Conservation (phyloP, 1,140 invertebrate species). For the Drosophila guanche region DNA sequence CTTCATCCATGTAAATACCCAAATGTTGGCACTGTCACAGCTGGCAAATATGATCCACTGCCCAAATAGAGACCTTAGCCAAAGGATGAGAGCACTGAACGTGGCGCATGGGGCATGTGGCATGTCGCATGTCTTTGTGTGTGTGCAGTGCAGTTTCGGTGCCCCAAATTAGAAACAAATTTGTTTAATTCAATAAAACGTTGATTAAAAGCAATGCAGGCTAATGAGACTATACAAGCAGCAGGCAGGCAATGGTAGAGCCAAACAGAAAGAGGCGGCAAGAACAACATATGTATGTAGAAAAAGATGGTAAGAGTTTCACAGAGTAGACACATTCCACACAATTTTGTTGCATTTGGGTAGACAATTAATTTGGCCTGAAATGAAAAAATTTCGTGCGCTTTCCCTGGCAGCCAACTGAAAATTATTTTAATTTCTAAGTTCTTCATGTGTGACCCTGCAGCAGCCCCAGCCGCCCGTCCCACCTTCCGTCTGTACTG, state of each 20-base stretch:
- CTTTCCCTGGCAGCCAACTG: conserved; percentile 4
- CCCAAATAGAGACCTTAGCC: conserved; percentile 15
- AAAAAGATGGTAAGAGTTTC: no score
- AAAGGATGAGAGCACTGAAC: no score
- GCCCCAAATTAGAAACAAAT: conserved; percentile 71
- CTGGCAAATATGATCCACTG: conserved; percentile 49
- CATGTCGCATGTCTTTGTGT: not conserved
- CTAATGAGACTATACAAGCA: conserved; percentile 40
- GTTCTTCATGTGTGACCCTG: conserved; percentile 10
- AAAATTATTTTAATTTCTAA: conserved; percentile 44
- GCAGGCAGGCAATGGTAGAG: not conserved
- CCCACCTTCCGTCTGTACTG: not conserved
- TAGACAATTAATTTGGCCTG: conserved; percentile 16
- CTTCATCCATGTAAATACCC: conserved; percentile 42
- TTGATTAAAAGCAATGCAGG: conserved; percentile 65
- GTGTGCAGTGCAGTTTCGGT: conserved; percentile 12
- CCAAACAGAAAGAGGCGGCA: not conserved
- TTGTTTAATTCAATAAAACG: conserved; percentile 72
- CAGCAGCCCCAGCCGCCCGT: no score
- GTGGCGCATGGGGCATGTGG: no score
- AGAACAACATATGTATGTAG: no score
- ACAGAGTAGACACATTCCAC: not conserved
- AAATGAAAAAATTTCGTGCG: conserved; percentile 30
- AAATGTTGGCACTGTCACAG: conserved; percentile 22
- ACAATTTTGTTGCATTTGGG: not conserved